Base-by-base conservation (phyloP, 2,113 vertebrate species). In the Rhineura floridana region DNA sequence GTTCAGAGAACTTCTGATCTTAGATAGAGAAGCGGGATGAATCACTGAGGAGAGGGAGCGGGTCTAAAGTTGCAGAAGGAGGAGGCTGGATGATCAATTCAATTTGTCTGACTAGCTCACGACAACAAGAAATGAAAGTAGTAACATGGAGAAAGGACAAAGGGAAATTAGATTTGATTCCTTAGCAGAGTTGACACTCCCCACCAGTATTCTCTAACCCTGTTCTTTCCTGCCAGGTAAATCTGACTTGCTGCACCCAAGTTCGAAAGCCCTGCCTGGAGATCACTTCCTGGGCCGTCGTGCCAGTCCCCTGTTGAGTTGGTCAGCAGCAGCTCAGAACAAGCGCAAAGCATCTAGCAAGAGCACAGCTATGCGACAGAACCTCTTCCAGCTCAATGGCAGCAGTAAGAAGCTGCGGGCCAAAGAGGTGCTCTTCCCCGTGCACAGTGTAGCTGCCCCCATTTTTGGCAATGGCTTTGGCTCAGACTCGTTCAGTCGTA, bases 401-500 rank as follows among this genome's bases (percentile, higher is more conserved):
- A 91, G 96, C 63, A 1, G 97, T 89, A 98, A 95, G 95, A 98
- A 98, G 88, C 95, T 96, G 81, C 98, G 97, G 65, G 96, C 96
- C 85, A 98, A 97, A 11, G 98, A 98, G 79, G 95, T 94, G 0
- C 90, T 97, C 2, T 98, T 98, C 92, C 96, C 97, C 0, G 86
- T 96, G 86, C 97, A 96, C 83, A 91, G 95, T 81, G 69, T 97
- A 88, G 85, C 97, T 0, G 19, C 97, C 0, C 96, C 97, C 0
- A 97, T 99, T 89, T 99, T 99, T 75, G 98, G 98, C 95, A 98
- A 98, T 5, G 97, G 98, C 42, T 99, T 99, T 70, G 97, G 98
- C 0, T 98, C 99, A 0, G 98, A 98, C 95, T 99, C 98, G 84
- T 99, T 99, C 81, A 97, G 98, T 95, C 98, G 98, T 96, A 98